Conservation (phyloP, 2,888 invertebrate species). For the Zaprionus bogoriensis region DNA sequence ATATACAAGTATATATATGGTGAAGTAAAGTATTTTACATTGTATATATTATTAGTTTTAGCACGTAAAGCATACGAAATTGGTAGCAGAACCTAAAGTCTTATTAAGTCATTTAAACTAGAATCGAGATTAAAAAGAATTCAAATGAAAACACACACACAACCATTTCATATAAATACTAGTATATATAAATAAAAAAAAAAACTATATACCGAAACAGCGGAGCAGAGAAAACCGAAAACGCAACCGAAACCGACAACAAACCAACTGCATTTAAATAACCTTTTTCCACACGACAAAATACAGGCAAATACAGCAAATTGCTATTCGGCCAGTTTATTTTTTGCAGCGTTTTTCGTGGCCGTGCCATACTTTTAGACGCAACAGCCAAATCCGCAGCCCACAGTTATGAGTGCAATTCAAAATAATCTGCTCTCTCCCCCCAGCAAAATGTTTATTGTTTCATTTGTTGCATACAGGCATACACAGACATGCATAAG, state of each 20-base stretch:
- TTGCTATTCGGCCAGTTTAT: conserved; percentile 24
- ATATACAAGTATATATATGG: conserved; percentile 33
- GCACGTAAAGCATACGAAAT: conserved; percentile 74
- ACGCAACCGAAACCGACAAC: conserved; percentile 13
- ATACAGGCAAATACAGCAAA: conserved; percentile 15
- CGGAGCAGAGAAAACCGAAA: conserved; percentile 14
- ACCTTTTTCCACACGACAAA: conserved; percentile 57
- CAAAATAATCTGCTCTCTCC: conserved; percentile 13
- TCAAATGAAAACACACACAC: conserved; percentile 26
- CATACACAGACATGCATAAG: conserved; percentile 31
- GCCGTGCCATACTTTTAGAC: conserved; percentile 10
- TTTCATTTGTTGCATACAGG: conserved; percentile 48
- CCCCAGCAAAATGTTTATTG: conserved; percentile 46
- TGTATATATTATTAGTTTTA: conserved; percentile 81
- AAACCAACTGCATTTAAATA: conserved; percentile 70
- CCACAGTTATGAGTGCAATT: conserved; percentile 54
- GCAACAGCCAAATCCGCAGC: conserved; percentile 18
- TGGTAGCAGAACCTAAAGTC: conserved; percentile 64
- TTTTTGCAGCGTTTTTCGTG: background rate
- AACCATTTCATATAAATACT: conserved; percentile 42
- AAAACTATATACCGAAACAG: conserved; percentile 20
- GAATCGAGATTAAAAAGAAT: conserved; percentile 25
- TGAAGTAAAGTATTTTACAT: conserved; percentile 69
- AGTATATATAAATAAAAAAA: conserved; percentile 12
- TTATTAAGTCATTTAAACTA: conserved; percentile 71